These are phyloP conservation scores for Barbus barbus DNA, from an alignment of 2,113 vertebrate genomes.

Conservation along the genomic window DNA sequence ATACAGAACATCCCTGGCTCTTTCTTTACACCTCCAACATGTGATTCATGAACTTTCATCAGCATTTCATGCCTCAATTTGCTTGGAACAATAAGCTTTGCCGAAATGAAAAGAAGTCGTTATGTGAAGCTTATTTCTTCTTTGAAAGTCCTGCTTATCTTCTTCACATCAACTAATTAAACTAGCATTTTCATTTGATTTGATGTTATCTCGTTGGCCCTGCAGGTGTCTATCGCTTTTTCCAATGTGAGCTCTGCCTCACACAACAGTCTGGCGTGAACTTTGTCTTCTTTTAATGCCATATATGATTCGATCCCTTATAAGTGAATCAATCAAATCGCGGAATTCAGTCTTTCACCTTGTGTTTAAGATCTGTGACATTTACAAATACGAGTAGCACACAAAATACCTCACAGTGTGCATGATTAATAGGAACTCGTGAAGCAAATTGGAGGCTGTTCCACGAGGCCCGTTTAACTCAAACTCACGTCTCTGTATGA, in stretches of 20 bases:
- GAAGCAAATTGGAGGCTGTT: too few relatives aligned
- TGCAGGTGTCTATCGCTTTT: too few relatives aligned
- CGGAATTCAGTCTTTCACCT: background rate
- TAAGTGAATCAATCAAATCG: background rate
- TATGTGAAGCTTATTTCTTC: constrained; percentile 31
- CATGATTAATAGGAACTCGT: too few relatives aligned
- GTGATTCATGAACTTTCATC: background rate
- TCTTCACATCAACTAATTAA: background rate
- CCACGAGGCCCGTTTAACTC: background rate
- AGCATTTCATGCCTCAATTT: background rate
- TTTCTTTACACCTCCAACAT: too few relatives aligned
- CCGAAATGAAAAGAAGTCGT: constrained; percentile 36
- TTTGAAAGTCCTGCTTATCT: background rate
- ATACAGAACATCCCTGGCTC: background rate
- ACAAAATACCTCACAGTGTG: too few relatives aligned
- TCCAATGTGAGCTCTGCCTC: background rate
- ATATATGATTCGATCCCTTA: background rate
- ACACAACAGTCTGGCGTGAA: background rate
- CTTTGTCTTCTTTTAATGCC: background rate
- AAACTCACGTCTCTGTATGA: background rate
- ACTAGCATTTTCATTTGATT: background rate
- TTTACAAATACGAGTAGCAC: too few relatives aligned
- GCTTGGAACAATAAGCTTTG: constrained; percentile 36
- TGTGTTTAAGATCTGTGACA: background rate
- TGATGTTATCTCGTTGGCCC: background rate